phyloP scores from a whole-genome alignment of 1,140 invertebrate genomes.

The Oncopodura yosiiana region DNA sequence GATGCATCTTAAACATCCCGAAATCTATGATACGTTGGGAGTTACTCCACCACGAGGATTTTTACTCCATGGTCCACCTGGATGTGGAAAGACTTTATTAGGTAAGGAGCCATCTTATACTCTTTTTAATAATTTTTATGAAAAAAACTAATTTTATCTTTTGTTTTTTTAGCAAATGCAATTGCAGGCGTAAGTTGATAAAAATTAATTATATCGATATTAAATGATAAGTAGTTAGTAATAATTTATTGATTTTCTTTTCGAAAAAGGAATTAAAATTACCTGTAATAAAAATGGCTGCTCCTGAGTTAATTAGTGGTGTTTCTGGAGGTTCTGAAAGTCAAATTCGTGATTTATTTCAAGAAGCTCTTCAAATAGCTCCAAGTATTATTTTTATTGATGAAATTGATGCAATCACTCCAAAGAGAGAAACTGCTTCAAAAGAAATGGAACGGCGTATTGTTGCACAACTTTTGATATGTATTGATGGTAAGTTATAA shows the following conservation, averaged over 20 bases:
- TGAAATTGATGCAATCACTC: slow-evolving; percentile 83
- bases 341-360: slow-evolving; percentile 80
- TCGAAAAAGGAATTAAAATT: slow-evolving; percentile 48
- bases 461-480: slow-evolving; percentile 80
- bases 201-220: slow-evolving; percentile 13
- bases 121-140: too few relatives aligned
- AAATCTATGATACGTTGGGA: slow-evolving; percentile 67
- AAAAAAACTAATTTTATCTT: neutral
- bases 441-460: slow-evolving; percentile 92
- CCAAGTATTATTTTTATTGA: slow-evolving; percentile 89
- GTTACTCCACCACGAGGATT: slow-evolving; percentile 72
- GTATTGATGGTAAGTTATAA: slow-evolving; percentile 60
- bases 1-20: slow-evolving; percentile 71
- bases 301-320: slow-evolving; percentile 85
- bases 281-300: slow-evolving; percentile 72
- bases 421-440: slow-evolving; percentile 73
- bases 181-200: slow-evolving; percentile 70
- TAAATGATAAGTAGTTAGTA: too few relatives aligned
- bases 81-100: slow-evolving; percentile 53
- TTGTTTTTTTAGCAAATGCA: slow-evolving; percentile 69
- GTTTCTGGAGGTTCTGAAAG: slow-evolving; percentile 92
- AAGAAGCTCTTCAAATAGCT: slow-evolving; percentile 59
- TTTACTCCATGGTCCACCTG: slow-evolving; percentile 81
- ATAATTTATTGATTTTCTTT: too few relatives aligned
- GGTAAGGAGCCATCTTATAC: neutral